A percentile compares a stretch with the other conserved stretches of the same genome.
Conservation (phyloP, 2,888 invertebrate species). For the Scotopteryx bipunctaria region DNA sequence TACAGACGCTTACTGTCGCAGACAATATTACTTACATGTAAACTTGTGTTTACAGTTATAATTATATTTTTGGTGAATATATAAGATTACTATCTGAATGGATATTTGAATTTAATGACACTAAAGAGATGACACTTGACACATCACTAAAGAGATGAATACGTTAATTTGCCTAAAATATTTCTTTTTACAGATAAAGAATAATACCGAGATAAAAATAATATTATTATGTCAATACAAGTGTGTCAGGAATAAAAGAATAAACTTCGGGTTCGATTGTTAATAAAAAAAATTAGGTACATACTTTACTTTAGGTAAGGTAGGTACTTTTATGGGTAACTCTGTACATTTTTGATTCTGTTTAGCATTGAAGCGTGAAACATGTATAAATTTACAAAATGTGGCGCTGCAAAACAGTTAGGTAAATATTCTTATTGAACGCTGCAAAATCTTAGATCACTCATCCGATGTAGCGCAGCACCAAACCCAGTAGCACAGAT, state of each 20-base stretch:
- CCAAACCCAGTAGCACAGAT: constrained; percentile 18
- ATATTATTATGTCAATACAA: too few species aligned
- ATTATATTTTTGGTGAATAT: constrained; percentile 44
- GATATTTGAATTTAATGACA: neutral
- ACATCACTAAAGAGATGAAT: neutral
- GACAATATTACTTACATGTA: constrained; percentile 53
- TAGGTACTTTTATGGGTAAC: too few species aligned
- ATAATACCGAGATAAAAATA: too few species aligned
- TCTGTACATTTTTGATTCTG: too few species aligned
- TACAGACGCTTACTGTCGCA: constrained; percentile 49
- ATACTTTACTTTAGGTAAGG: too few species aligned
- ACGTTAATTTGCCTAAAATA: neutral
- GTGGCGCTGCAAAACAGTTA: neutral
- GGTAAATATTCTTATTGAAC: neutral
- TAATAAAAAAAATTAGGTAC: too few species aligned
- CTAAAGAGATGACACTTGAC: neutral
- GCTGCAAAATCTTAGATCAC: constrained; percentile 7
- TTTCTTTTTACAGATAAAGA: too few species aligned
- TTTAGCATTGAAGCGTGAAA: too few species aligned
- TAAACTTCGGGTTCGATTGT: too few species aligned
- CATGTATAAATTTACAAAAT: neutral
- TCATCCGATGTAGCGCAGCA: constrained; percentile 10
- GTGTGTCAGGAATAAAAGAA: too few species aligned
- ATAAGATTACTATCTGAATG: neutral
- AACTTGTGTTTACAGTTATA: constrained; percentile 72